A percentile compares a stretch with the other conserved stretches of the same genome.
Conservation (phyloP, 2,113 vertebrate species). For the Gasterosteus aculeatus region DNA sequence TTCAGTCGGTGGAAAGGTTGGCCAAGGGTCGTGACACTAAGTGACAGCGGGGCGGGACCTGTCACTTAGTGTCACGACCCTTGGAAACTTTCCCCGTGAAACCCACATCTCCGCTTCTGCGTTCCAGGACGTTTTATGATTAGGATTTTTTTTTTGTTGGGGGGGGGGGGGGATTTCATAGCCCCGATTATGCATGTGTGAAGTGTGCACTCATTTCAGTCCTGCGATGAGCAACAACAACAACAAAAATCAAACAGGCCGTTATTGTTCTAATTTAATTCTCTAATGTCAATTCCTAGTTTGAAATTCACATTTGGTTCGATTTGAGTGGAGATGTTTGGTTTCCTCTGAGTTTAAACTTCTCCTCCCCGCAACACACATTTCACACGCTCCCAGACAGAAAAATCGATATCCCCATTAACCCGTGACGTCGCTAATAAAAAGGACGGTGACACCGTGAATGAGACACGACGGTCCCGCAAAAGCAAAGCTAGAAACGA, state of each 20-base stretch:
- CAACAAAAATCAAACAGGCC: not conserved
- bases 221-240: not conserved
- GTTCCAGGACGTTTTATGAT: not conserved
- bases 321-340: not conserved
- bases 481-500: conserved; percentile 22
- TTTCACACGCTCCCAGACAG: conserved; percentile 50
- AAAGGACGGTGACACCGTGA: conserved; percentile 62
- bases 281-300: too few relatives aligned
- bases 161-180: too few relatives aligned
- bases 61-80: conserved; percentile 84
- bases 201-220: not conserved
- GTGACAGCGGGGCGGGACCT: conserved; percentile 80
- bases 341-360: conserved; percentile 24
- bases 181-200: not conserved
- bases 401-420: conserved; percentile 74
- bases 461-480: conserved; percentile 38
- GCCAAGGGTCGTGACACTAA: too few relatives aligned
- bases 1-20: too few relatives aligned
- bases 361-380: conserved; percentile 15
- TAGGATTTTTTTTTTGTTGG: not conserved
- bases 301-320: not conserved
- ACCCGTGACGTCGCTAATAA: conserved; percentile 70
- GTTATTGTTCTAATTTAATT: not conserved
- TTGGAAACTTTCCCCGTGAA: conserved; percentile 74
- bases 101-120: conserved; percentile 49